phyloP scores from a whole-genome alignment of 2,797 vertebrate genomes.

The Etheostoma perlongum region DNA sequence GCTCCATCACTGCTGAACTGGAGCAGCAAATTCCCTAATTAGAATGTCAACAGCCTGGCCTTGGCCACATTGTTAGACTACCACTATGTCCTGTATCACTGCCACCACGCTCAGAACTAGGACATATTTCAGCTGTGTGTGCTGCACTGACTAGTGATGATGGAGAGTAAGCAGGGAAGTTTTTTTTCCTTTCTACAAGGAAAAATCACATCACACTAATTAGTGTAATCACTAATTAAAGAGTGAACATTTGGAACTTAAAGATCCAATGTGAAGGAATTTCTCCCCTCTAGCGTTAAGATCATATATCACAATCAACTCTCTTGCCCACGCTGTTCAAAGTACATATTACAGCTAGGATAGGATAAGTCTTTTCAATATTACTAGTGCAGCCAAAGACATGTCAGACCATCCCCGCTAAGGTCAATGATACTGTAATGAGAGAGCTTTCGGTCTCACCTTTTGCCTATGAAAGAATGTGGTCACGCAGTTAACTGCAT shows the following conservation, averaged over 20 bases:
- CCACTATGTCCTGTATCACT: constrained; percentile 47
- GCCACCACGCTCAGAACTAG: constrained; percentile 49
- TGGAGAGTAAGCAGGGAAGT: constrained; percentile 18
- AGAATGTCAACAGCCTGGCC: constrained; percentile 73
- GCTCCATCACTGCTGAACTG: constrained; percentile 76
- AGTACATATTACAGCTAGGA: no score
- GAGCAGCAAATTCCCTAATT: constrained; percentile 80
- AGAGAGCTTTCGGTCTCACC: constrained; percentile 20
- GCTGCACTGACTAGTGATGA: constrained; percentile 40
- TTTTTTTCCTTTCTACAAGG: neutral
- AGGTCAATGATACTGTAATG: constrained; percentile 23
- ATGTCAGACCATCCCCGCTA: neutral
- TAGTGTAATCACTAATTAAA: no score
- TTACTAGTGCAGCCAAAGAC: constrained; percentile 16
- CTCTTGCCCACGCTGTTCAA: no score
- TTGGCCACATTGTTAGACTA: constrained; percentile 62
- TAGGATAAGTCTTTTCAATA: no score
- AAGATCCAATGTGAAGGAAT: no score
- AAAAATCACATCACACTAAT: constrained; percentile 4
- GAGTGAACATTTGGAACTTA: constrained; percentile 23
- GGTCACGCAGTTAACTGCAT: constrained; percentile 35
- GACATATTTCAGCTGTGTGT: constrained; percentile 41
- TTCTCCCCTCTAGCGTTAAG: no score
- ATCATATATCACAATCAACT: neutral
- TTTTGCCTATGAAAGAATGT: constrained; percentile 19